Conservation (phyloP, 2,113 vertebrate genomes). For the Oreochromis niloticus region DNA sequence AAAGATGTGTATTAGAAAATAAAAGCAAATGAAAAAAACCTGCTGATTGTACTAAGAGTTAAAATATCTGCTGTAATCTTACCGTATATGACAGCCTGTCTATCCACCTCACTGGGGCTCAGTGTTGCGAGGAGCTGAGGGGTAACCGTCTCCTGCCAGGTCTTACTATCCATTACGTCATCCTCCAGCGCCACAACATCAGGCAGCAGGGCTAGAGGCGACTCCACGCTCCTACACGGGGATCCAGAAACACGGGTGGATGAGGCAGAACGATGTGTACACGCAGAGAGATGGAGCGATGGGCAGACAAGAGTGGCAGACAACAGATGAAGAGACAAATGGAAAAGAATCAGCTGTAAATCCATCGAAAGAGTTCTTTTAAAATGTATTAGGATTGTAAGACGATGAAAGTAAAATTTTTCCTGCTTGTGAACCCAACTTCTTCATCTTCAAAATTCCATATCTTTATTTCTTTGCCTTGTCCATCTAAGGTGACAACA, state of each 20-base stretch:
- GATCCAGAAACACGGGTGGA: neutral
- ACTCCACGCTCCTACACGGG: constrained; percentile 79
- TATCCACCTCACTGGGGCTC: constrained; percentile 78
- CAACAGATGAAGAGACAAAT: neutral
- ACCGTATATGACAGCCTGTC: constrained; percentile 95
- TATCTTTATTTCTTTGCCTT: neutral
- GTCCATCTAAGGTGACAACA: neutral
- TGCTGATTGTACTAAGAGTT: neutral
- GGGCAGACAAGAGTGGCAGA: neutral
- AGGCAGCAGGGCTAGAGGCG: constrained; percentile 72
- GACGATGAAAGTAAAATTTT: accelerated
- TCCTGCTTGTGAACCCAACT: neutral
- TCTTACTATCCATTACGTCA: constrained; percentile 78
- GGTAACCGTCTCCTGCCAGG: constrained; percentile 86
- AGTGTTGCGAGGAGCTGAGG: constrained; percentile 75
- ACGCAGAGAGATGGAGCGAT: neutral
- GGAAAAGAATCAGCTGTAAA: neutral
- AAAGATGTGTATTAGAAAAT: neutral
- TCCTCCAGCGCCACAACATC: constrained; percentile 83
- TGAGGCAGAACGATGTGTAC: neutral
- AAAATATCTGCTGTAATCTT: neutral
- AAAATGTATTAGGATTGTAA: neutral
- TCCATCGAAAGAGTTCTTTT: neutral
- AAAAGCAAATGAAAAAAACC: neutral
- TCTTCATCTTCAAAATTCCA: neutral